These are phyloP conservation scores for Scaptomyza montana DNA, from an alignment of 1,140 invertebrate species.

Conservation along the genomic window DNA sequence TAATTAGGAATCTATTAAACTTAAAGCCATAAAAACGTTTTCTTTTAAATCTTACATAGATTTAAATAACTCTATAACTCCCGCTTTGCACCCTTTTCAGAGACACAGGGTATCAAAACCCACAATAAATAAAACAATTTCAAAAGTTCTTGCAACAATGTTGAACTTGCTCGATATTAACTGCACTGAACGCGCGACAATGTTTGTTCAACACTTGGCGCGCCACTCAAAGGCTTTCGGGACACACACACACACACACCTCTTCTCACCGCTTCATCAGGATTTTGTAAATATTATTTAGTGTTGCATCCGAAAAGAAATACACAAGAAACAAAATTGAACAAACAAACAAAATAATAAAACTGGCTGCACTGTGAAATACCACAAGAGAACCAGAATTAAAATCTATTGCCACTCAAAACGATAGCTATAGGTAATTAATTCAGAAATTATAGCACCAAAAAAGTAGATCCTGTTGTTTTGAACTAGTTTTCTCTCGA, in stretches of 20 bases:
- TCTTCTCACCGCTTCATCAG: not conserved
- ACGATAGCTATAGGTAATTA: constrained; percentile 34
- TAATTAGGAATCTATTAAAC: too few relatives aligned
- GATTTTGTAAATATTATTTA: constrained; percentile 21
- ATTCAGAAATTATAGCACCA: constrained; percentile 38
- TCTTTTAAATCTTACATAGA: too few relatives aligned
- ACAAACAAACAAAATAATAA: not conserved
- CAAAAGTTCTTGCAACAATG: constrained; percentile 8
- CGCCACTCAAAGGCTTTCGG: constrained; percentile 37
- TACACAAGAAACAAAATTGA: not conserved
- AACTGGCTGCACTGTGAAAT: not conserved
- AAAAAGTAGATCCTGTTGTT: constrained; percentile 27
- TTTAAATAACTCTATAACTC: too few relatives aligned
- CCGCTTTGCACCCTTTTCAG: not conserved
- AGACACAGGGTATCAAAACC: not conserved
- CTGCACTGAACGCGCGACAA: constrained; percentile 30
- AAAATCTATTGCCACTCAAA: constrained; percentile 23
- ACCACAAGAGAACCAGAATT: not conserved
- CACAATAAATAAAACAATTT: constrained; percentile 21
- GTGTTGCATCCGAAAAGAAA: constrained; percentile 5
- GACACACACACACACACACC: constrained; percentile 15
- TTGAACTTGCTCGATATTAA: constrained; percentile 40
- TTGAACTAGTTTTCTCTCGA: constrained; percentile 2
- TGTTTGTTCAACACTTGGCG: constrained; percentile 41
- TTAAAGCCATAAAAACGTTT: too few relatives aligned